Conservation (phyloP, 2,888 invertebrate genomes). For the Flexamia atlantica region DNA sequence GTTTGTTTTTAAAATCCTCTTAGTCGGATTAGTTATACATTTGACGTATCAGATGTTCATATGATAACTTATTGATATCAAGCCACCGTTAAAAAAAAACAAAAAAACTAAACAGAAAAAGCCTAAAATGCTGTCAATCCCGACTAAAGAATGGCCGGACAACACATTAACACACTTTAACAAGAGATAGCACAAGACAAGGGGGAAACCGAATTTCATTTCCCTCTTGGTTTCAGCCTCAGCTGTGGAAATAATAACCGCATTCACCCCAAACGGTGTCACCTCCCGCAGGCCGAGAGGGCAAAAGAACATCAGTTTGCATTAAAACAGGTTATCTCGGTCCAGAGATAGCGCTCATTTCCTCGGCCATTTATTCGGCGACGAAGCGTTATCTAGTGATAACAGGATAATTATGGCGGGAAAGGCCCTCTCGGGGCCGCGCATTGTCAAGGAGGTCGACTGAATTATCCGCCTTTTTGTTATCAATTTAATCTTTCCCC, state of each 20-base stretch:
- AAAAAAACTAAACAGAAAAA: no score
- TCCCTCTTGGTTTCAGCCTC: not conserved
- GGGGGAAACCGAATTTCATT: not conserved
- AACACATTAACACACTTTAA: not conserved
- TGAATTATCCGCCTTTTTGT: constrained; percentile 24
- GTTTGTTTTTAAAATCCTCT: no score
- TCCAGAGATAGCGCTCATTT: constrained; percentile 34
- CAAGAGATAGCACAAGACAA: not conserved
- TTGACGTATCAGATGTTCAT: no score
- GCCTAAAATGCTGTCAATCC: no score
- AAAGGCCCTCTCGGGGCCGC: not conserved
- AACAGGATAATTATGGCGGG: constrained; percentile 39
- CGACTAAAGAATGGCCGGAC: no score
- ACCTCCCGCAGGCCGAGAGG: not conserved
- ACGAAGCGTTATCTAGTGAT: constrained; percentile 31
- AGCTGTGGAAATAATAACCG: constrained; percentile 15
- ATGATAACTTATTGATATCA: no score
- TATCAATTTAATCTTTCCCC: constrained; percentile 18
- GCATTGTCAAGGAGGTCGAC: not conserved
- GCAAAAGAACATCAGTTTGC: constrained; percentile 40
- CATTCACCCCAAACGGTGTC: not conserved
- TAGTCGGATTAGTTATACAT: no score
- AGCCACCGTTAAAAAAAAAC: no score
- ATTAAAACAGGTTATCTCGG: constrained; percentile 32
- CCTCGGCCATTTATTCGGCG: constrained; percentile 32